Base-by-base conservation (phyloP, 2,888 invertebrate species). In the Melanostoma scalare region DNA sequence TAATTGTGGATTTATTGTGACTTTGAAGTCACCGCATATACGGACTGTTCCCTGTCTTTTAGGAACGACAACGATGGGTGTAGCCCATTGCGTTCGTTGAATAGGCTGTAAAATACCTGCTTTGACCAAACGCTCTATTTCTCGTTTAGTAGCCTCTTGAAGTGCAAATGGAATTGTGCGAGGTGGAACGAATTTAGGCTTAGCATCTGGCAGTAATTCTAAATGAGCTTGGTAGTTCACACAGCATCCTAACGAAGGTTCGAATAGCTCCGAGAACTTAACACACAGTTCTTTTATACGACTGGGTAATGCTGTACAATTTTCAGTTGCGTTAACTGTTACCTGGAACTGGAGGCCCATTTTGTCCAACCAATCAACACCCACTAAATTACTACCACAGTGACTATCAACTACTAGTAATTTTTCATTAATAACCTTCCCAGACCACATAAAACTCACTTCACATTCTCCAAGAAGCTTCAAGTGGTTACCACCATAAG, bases 101-200 rank as follows among this genome's bases (percentile, higher is more conserved):
- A 68, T 79, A 60, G 85, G 75, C 50, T 84, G 44, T 9, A 86
- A 86, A 9, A 87, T 73, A 8, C 84, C 84, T 44, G 67, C 42
- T 3, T 60, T 40, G 50, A 85, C 38, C 6, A 87, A 63, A 35
- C 85, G 71, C 36, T 75, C 33, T 6, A 86, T 46, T 31, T 86
- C 86, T 10, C 69, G 44, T 40, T 78, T 84, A 44, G 85, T 78
- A 6, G 56, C 53, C n/a, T 56, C 31, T 10, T 56, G 53, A 38
- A 67, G 73, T 53, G 87, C 82, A 80, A 79, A 86, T 20, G 86
- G 77, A 55, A 85, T 81, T 68, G 86, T 74, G 30, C 86, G 73
- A 72, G 86, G 86, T 44, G 85, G 68, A 40, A 6, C 10, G 52
- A 86, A 85, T 46, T 84, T 63, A 61, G 77, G 76, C 38, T 61